Percentiles rank a stretch among this genome's conserved stretches.
Conservation (phyloP, 1,140 invertebrate genomes). For the Pachyrhynchus sulphureomaculatus region DNA sequence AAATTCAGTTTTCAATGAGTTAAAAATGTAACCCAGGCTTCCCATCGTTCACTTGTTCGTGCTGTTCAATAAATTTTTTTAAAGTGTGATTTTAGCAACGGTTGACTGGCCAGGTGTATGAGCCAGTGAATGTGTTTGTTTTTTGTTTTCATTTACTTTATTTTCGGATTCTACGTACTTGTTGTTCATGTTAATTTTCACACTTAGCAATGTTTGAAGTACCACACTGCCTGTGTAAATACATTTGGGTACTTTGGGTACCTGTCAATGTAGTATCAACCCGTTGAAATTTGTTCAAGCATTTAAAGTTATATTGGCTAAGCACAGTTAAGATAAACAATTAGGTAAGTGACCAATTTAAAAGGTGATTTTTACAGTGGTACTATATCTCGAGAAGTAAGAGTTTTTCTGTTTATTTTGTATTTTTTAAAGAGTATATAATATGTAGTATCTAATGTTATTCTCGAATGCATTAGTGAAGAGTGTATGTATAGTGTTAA, state of each 20-base stretch:
- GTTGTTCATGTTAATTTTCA: constrained; percentile 44
- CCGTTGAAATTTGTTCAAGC: constrained; percentile 34
- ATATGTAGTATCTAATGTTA: too few relatives aligned
- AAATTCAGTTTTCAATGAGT: too few relatives aligned
- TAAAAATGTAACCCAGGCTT: too few relatives aligned
- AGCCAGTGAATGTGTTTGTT: constrained; percentile 39
- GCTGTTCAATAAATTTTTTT: too few relatives aligned
- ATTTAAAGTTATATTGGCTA: constrained; percentile 22
- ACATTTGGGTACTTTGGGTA: constrained; percentile 23
- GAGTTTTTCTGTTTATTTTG: background rate
- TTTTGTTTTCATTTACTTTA: constrained; percentile 37
- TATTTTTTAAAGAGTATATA: too few relatives aligned
- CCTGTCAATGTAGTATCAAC: constrained; percentile 32
- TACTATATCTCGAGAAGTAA: background rate
- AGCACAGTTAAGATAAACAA: constrained; percentile 30
- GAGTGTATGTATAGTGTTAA: too few relatives aligned
- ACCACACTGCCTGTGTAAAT: constrained; percentile 39
- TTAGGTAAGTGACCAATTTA: constrained; percentile 34
- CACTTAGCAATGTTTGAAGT: constrained; percentile 41
- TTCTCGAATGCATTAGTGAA: too few relatives aligned
- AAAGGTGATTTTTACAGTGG: constrained; percentile 3
- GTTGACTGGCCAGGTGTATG: constrained; percentile 30
- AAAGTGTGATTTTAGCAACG: constrained; percentile 21
- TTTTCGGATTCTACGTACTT: constrained; percentile 37
- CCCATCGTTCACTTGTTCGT: too few relatives aligned